Conservation (phyloP, 64 coral and sea anemone species). For the Trachythela sp. region DNA sequence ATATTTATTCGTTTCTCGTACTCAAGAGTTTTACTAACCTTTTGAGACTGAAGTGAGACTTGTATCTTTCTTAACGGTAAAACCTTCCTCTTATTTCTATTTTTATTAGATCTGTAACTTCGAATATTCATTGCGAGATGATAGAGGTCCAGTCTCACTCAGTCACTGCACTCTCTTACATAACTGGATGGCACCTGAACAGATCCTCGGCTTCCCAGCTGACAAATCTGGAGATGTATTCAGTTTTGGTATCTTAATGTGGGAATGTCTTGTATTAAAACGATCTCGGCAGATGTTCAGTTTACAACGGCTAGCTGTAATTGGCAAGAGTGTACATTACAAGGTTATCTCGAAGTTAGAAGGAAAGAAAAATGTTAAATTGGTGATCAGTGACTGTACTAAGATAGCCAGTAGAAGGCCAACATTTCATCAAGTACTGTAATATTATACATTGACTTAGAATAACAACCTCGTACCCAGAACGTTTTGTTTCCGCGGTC, state of each 20-base stretch:
- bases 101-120: slow-evolving; percentile 83
- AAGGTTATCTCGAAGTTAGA: slow-evolving; percentile 46
- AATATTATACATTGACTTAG: not conserved
- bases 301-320: slow-evolving; percentile 40
- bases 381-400: slow-evolving; percentile 63
- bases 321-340: slow-evolving; percentile 49
- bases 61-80: not conserved
- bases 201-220: slow-evolving; percentile 55
- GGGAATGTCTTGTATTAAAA: slow-evolving; percentile 75
- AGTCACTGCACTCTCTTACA: slow-evolving; percentile 60
- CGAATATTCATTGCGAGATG: slow-evolving; percentile 55
- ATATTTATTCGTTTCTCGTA: too few relatives aligned
- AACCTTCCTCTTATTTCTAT: not conserved
- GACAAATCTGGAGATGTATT: slow-evolving; percentile 76
- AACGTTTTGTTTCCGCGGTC: too few relatives aligned
- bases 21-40: too few relatives aligned
- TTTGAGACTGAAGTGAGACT: too few relatives aligned
- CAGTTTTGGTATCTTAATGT: slow-evolving; percentile 64
- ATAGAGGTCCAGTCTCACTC: slow-evolving; percentile 43
- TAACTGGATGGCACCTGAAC: slow-evolving; percentile 90
- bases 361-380: slow-evolving; percentile 63
- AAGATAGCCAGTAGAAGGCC: slow-evolving; percentile 52
- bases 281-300: slow-evolving; percentile 55
- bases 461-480: too few relatives aligned
- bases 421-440: slow-evolving; percentile 70